Evolutionary conservation across 1,140 invertebrate genomes (phyloP).

Genomic region (Panagrolaimus sp.): DNA sequence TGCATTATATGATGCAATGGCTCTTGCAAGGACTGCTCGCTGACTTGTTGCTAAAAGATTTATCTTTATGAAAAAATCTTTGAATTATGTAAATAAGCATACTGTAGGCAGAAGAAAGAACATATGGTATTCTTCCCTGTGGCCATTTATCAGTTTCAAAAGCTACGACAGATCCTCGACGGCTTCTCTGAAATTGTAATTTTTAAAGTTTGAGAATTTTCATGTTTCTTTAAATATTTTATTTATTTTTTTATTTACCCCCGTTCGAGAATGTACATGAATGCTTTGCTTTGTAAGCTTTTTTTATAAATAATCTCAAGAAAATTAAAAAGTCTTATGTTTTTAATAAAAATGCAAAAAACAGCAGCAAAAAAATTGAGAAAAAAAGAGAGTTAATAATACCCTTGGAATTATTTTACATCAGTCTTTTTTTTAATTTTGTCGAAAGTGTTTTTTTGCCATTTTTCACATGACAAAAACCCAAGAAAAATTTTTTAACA

Average conservation of each 20-base stretch:
- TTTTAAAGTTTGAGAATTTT: constrained; percentile 14
- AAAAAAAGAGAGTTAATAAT: neutral
- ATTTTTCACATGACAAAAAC: constrained; percentile 3
- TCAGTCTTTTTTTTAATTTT: neutral
- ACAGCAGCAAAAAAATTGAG: neutral
- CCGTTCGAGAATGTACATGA: neutral
- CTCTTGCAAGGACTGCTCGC: constrained; percentile 50
- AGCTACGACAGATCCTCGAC: constrained; percentile 50
- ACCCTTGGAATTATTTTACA: neutral
- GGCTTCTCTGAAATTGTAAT: constrained; percentile 23
- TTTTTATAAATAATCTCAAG: neutral
- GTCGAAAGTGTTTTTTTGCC: constrained; percentile 5
- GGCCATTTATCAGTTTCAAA: constrained; percentile 59
- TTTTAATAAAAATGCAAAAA: constrained; percentile 27
- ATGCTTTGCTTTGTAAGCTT: neutral
- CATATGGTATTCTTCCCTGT: constrained; percentile 52
- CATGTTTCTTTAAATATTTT: neutral
- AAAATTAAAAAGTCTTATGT: neutral
- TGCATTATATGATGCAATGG: constrained; percentile 49
- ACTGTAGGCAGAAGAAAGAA: constrained; percentile 57
- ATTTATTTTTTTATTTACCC: neutral
- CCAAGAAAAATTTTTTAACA: neutral
- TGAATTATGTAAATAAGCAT: constrained; percentile 18
- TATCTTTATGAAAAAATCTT: neutral
- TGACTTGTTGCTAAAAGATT: constrained; percentile 45